A percentile compares a stretch with the other conserved stretches of the same genome.
These are phyloP conservation scores for Oxyruncus cristatus DNA, from an alignment of 2,113 vertebrate genomes.

Conservation along the genomic window DNA sequence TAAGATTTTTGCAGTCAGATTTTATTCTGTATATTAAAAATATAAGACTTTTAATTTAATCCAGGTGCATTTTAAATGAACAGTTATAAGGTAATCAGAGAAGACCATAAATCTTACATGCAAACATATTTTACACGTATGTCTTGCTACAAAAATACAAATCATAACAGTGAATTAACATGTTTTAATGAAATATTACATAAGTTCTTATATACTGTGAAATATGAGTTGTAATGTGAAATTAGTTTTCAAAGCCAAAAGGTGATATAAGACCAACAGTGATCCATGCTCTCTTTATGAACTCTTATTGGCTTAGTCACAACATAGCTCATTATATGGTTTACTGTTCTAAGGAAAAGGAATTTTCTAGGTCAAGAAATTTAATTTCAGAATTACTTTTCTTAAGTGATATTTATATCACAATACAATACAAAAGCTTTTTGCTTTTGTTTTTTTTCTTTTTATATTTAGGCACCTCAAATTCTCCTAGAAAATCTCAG, in stretches of 20 bases:
- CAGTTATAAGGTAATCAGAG: conserved; percentile 45
- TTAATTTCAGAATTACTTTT: background rate
- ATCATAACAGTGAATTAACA: background rate
- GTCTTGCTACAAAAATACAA: background rate
- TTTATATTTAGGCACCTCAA: background rate
- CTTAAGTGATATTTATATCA: background rate
- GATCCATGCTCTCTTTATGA: background rate
- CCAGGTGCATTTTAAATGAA: conserved; percentile 58
- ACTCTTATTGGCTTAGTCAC: background rate
- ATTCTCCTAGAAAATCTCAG: background rate
- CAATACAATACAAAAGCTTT: background rate
- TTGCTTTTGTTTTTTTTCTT: background rate
- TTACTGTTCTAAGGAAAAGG: background rate
- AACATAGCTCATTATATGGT: background rate
- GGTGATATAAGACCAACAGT: background rate
- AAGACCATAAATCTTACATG: conserved; percentile 11
- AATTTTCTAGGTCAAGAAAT: background rate
- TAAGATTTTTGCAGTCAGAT: conserved; percentile 3
- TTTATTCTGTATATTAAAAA: conserved; percentile 42
- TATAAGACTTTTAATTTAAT: conserved; percentile 57
- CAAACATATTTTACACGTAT: background rate
- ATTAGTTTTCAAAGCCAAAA: background rate
- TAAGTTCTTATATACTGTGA: background rate
- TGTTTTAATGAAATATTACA: background rate
- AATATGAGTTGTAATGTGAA: background rate